Evolutionary conservation across 2,888 invertebrate species (phyloP).

Genomic region (Aspidiotus destructor): DNA sequence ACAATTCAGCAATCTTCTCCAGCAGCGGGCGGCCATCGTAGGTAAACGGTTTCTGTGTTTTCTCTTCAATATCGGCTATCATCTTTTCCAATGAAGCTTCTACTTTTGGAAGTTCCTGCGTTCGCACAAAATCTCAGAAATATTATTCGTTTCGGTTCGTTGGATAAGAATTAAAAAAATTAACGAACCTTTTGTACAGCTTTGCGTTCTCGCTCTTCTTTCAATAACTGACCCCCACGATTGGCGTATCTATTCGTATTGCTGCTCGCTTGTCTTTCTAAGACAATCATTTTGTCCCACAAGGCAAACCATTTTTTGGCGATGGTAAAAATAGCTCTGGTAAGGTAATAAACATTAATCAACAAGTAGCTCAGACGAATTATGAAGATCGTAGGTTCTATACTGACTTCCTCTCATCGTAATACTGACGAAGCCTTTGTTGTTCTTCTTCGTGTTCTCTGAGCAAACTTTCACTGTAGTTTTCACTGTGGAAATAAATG

Average conservation of each 20-base stretch:
- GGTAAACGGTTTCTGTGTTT: constrained; percentile 49
- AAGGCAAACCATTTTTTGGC: constrained; percentile 56
- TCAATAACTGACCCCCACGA: constrained; percentile 72
- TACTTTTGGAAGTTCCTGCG: constrained; percentile 58
- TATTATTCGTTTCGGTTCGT: neutral
- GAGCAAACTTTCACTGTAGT: constrained; percentile 69
- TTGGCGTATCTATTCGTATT: constrained; percentile 70
- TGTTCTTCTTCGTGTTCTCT: constrained; percentile 69
- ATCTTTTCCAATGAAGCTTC: constrained; percentile 55
- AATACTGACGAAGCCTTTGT: constrained; percentile 55
- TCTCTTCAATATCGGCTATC: constrained; percentile 48
- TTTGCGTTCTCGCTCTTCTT: constrained; percentile 81
- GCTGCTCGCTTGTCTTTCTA: constrained; percentile 63
- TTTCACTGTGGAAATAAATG: constrained; percentile 54
- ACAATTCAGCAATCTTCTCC: constrained; percentile 52
- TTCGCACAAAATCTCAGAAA: neutral
- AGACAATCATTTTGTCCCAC: constrained; percentile 64
- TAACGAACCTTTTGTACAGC: constrained; percentile 50
- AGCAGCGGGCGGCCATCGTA: constrained; percentile 55
- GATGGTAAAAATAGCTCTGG: constrained; percentile 55
- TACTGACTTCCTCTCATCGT: constrained; percentile 53
- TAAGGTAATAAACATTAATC: constrained; percentile 32
- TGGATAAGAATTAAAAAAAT: neutral
- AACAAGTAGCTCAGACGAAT: neutral
- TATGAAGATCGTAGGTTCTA: neutral